Conservation (phyloP, 2,888 invertebrate genomes). For the Noctuana brunneofusca region DNA sequence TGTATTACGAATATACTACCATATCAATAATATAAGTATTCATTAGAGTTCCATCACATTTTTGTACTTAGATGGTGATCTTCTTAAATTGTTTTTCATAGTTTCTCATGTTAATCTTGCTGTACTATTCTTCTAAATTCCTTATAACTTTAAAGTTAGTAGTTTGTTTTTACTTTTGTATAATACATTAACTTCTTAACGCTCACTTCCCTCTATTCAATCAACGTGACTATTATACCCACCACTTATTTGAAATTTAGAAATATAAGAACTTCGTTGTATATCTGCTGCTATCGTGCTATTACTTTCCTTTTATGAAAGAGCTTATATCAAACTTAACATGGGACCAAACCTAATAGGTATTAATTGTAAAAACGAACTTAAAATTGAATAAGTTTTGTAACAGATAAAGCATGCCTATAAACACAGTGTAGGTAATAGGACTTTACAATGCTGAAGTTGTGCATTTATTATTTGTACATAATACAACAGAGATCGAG, state of each 20-base stretch:
- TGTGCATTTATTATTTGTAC: constrained; percentile 83
- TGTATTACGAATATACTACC: constrained; percentile 6
- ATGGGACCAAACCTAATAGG: constrained; percentile 70
- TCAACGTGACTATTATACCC: not conserved
- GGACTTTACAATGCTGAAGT: constrained; percentile 79
- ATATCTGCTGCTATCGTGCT: not conserved
- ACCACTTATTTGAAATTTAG: not conserved
- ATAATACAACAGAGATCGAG: constrained; percentile 72
- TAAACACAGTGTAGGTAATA: constrained; percentile 50
- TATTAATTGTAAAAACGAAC: constrained; percentile 50
- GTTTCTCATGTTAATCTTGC: not conserved
- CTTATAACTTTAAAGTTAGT: not conserved
- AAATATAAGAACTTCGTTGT: not conserved
- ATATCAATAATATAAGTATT: constrained; percentile 10
- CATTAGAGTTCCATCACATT: constrained; percentile 1
- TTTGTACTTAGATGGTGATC: not conserved
- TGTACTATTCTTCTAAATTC: not conserved
- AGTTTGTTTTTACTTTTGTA: not conserved
- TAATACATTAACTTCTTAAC: not conserved
- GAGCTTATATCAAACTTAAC: constrained; percentile 56
- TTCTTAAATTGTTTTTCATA: too few species aligned
- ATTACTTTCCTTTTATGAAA: constrained; percentile 29
- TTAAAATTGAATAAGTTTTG: constrained; percentile 47
- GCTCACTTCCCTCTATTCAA: not conserved
- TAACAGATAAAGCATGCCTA: constrained; percentile 55